phyloP scores from a whole-genome alignment of 2,888 invertebrate species.

The Rhagophthalmus giganteus region DNA sequence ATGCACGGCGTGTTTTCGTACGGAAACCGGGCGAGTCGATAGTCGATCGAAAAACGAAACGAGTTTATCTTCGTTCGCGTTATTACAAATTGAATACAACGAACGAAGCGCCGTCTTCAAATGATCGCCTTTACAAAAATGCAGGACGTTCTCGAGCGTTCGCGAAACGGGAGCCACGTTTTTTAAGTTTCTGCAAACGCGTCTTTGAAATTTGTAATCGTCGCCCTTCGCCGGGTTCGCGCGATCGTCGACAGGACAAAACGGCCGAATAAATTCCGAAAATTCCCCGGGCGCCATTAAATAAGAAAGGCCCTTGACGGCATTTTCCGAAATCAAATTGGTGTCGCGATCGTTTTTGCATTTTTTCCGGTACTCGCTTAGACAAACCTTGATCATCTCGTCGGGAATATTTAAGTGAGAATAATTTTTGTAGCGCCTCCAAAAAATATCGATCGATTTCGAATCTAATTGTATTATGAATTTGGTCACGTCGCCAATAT shows the following conservation, averaged over 20 bases:
- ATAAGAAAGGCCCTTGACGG: neutral
- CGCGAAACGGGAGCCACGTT: constrained; percentile 11
- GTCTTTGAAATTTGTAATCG: constrained; percentile 3
- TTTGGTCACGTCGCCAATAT: neutral
- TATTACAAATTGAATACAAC: constrained; percentile 7
- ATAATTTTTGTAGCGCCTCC: neutral
- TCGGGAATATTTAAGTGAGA: constrained; percentile 3
- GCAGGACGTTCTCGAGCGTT: constrained; percentile 10
- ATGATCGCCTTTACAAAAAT: constrained; percentile 14
- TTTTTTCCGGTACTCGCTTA: neutral
- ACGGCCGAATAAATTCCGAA: neutral
- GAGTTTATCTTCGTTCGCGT: constrained; percentile 13
- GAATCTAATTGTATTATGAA: neutral
- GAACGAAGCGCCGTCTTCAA: constrained; percentile 10
- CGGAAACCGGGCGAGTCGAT: constrained; percentile 8
- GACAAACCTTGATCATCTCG: neutral
- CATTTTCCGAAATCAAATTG: neutral
- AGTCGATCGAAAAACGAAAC: constrained; percentile 6
- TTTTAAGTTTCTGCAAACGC: constrained; percentile 6
- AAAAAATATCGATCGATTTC: neutral
- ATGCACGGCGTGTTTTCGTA: constrained; percentile 17
- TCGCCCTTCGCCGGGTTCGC: constrained; percentile 1
- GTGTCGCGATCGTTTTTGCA: neutral
- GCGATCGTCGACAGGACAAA: constrained; percentile 2
- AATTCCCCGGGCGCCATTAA: neutral